Conservation (phyloP, 2,888 invertebrate genomes). For the Phragmatobia fuliginosa region DNA sequence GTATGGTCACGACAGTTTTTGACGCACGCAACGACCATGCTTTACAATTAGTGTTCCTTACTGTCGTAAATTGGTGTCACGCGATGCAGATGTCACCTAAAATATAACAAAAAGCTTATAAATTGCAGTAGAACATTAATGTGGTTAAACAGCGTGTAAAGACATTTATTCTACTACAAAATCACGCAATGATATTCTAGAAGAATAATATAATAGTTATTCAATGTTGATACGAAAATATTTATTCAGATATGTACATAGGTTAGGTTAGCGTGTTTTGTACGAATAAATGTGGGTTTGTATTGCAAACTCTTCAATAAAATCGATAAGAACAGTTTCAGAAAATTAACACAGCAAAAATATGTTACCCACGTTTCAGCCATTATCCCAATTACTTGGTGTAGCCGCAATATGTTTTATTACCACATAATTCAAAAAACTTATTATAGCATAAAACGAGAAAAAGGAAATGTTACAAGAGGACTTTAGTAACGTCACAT, state of each 20-base stretch:
- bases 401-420: neutral
- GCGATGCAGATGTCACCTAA: neutral
- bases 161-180: neutral
- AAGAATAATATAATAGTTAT: neutral
- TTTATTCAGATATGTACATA: neutral
- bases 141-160: neutral
- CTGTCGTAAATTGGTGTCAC: neutral
- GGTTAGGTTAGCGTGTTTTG: neutral
- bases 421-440: neutral
- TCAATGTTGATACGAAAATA: neutral
- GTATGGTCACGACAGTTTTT: neutral
- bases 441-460: neutral
- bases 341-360: neutral
- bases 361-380: constrained; percentile 1
- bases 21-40: neutral
- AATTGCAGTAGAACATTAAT: neutral
- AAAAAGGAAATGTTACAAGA: neutral
- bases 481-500: neutral
- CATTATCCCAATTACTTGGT: neutral
- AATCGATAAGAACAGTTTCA: neutral
- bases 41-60: neutral
- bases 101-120: neutral
- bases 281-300: neutral
- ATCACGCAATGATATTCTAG: neutral
- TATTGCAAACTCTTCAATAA: neutral